Evolutionary conservation across 1,140 invertebrate species (phyloP).

Genomic region (Episyrphus balteatus): DNA sequence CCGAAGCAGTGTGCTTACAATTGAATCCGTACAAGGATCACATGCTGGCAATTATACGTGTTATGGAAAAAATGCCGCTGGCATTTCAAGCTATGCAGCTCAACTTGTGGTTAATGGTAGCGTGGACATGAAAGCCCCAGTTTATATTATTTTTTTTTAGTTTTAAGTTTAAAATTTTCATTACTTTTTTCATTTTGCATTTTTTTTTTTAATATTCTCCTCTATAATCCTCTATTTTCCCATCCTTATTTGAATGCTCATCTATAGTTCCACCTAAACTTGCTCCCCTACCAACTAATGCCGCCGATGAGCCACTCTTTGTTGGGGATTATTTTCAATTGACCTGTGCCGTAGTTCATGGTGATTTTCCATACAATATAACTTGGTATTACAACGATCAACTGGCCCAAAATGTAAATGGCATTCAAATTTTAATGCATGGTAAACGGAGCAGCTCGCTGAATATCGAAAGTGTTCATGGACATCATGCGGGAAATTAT

Average conservation of each 20-base stretch:
- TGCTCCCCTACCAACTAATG: slow-evolving; percentile 48
- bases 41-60: slow-evolving; percentile 77
- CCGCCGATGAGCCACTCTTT: slow-evolving; percentile 61
- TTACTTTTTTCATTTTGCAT: slow-evolving; percentile 1
- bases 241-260: too few relatives aligned
- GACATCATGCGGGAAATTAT: slow-evolving; percentile 53
- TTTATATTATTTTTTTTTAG: background rate
- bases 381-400: slow-evolving; percentile 66
- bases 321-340: slow-evolving; percentile 66
- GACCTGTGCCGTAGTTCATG: slow-evolving; percentile 64
- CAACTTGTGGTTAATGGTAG: slow-evolving; percentile 59
- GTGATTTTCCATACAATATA: slow-evolving; percentile 64
- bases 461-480: slow-evolving; percentile 59
- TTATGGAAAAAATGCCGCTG: slow-evolving; percentile 61
- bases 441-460: slow-evolving; percentile 53
- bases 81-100: slow-evolving; percentile 49
- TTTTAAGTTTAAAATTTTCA: slow-evolving; percentile 6
- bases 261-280: slow-evolving; percentile 63
- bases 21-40: slow-evolving; percentile 54
- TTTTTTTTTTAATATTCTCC: background rate
- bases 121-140: background rate
- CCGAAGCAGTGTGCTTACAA: slow-evolving; percentile 58
- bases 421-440: slow-evolving; percentile 35
- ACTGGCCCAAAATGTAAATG: slow-evolving; percentile 23
- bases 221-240: background rate